Base-by-base conservation (phyloP, 2,113 vertebrate genomes). In the Bungarus multicinctus region DNA sequence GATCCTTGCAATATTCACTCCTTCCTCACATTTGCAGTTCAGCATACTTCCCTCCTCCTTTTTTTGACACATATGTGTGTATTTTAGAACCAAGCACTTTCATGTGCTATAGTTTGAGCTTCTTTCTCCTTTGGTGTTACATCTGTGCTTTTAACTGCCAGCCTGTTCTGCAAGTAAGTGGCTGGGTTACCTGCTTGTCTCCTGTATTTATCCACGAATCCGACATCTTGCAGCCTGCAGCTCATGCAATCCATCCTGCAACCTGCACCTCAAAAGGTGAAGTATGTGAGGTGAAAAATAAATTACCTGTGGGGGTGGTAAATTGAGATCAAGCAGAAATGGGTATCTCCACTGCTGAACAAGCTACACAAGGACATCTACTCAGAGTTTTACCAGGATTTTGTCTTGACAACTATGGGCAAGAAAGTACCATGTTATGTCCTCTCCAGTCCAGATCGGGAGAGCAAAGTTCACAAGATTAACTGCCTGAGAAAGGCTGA, bases 261-360 rank as follows among this genome's bases (percentile, higher is more conserved):
- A 69, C 60, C 34, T 34, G 14, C 64, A 34, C 16, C 64, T 98
- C 98, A n/a, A 99, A 99, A 98, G 99, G 99, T 27, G 99, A 99
- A 93, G 99, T 99, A 92, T 98, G 98, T 53, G 98, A 98, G 0
- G 99, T 99, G 96, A 99, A 99, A 98, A 98, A 99, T 94, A 98
- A 99, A 97, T 98, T 99, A 95, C 96, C 99, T 96, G 47, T 2
- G 47, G 47, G 7, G 47, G 98, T 98, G 18, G 98, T 98, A 97
- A 99, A 99, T 98, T 27, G 99, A 99, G 98, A 98, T 99, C 98
- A 99, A 99, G 98, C 99, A 99, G 98, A 99, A 99, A 97, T 99
- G 99, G 98, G 98, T 98, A 64, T 99, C 98, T 89, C 98, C 98
- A 96, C 98, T 99, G 94, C 97, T 99, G 97, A 98, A 98, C 98